A percentile compares a stretch with the other conserved stretches of the same genome.
These are phyloP conservation scores for Sebastes fasciatus DNA, from an alignment of 2,113 vertebrate species.

Conservation along the genomic window DNA sequence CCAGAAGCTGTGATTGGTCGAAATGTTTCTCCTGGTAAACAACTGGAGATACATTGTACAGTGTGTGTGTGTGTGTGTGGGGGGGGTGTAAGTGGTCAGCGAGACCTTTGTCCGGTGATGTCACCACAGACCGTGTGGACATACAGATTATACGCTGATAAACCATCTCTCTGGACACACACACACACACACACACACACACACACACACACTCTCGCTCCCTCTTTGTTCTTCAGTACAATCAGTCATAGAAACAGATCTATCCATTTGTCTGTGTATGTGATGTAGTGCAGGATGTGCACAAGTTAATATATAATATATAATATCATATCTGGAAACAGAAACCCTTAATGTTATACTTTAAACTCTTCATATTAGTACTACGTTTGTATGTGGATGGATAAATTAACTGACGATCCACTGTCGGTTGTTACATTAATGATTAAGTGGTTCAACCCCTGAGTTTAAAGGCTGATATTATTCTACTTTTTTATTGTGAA, in stretches of 20 bases:
- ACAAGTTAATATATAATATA: neutral
- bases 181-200: constrained; percentile 26
- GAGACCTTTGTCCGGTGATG: constrained; percentile 75
- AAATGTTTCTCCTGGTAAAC: constrained; percentile 67
- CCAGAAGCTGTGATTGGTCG: constrained; percentile 71
- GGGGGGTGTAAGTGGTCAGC: constrained; percentile 12
- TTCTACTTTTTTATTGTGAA: neutral
- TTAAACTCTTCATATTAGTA: neutral
- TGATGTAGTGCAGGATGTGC: neutral
- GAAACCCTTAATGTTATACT: neutral
- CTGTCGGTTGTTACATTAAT: neutral
- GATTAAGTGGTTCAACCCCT: neutral
- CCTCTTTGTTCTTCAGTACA: constrained; percentile 42
- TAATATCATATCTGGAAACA: neutral
- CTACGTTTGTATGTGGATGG: too few relatives aligned
- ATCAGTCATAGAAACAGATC: constrained; percentile 15
- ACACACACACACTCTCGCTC: constrained; percentile 16
- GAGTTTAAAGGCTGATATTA: neutral
- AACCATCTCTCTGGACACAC: constrained; percentile 47
- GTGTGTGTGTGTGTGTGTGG: constrained; percentile 19
- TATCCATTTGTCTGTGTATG: constrained; percentile 13
- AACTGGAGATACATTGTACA: constrained; percentile 73
- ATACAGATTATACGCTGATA: constrained; percentile 73
- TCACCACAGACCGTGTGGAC: constrained; percentile 71
- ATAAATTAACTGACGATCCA: neutral